Base-by-base conservation (phyloP, 2,797 vertebrate species). In the Otolemur crassicaudatus region DNA sequence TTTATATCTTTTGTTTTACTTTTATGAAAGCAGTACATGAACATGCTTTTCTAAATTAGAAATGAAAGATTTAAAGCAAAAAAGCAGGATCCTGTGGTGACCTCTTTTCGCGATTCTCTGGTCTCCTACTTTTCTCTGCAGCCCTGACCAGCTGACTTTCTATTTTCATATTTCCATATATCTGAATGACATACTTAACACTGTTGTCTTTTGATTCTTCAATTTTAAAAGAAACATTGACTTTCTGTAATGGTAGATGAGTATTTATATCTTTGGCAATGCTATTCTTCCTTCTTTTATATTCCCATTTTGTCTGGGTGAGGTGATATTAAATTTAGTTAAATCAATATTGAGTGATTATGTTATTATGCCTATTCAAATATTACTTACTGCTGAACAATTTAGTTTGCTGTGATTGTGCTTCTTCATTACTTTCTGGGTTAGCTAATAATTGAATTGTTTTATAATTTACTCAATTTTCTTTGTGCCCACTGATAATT, bases 381-480 rank as follows among this genome's bases (percentile, higher is more conserved):
- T 79, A 46, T 84, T 91, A 69, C 46, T 70, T 25, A 91, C 49
- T 77, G 79, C 12, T 82, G 37, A 58, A 88, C 19, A 72, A 82
- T 95, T 91, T n/a, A 81, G 37, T 60, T 25, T 91, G 46, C 9
- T 85, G 17, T 67, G 56, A 40, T 95, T 82, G 77, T 58, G 11
- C 31, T 69, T 72, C 13, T 75, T 88, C 69, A n/a, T 83, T 73
- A 79, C 16, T 73, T 87, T 75, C n/a, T 76, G 8, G 40, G 53
- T 86, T 96, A 67, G 23, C 27, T 82, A 89, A 77, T 81, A 81
- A 67, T 89, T 73, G 3, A 12, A 31, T 93, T 69, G 9, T 70
- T 89, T 93, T 46, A 49, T 56, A 85, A 87, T 92, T 84, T 86
- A 87, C 9, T 85, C 37, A 29, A 7, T 92, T 83, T 69, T 69